These are phyloP conservation scores for Lasius platythorax DNA, from an alignment of 2,888 invertebrate species.

Conservation along the genomic window DNA sequence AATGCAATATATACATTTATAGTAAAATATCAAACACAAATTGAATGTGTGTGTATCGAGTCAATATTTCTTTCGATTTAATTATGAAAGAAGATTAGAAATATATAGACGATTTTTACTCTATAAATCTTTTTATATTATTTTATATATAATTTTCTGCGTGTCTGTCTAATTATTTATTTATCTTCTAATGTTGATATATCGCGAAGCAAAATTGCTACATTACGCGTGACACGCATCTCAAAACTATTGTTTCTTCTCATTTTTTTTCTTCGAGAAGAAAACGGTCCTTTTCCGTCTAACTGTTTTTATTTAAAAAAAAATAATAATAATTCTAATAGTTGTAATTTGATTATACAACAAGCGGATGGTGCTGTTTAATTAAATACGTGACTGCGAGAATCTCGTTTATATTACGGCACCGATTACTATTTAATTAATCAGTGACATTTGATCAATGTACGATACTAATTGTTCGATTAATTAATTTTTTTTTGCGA, in stretches of 20 bases:
- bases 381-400: neutral
- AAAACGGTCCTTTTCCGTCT: neutral
- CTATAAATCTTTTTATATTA: neutral
- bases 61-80: slow-evolving; percentile 13
- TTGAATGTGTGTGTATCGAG: neutral
- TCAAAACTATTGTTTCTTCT: too few species aligned
- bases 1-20: neutral
- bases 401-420: neutral
- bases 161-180: slow-evolving; percentile 9
- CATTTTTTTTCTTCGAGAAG: neutral
- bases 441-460: neutral
- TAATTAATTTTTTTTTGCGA: slow-evolving; percentile 36
- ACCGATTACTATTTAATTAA: neutral
- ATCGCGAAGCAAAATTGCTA: neutral
- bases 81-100: neutral
- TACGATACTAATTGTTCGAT: neutral
- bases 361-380: neutral
- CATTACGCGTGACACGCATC: neutral
- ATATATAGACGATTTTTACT: neutral
- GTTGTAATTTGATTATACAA: neutral
- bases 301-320: neutral
- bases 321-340: neutral
- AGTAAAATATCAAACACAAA: neutral
- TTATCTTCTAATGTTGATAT: neutral
- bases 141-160: neutral